Percentiles rank a stretch among this genome's conserved stretches.
These are phyloP conservation scores for Ephialtes manifestator DNA, from an alignment of 2,888 invertebrate genomes.

Conservation along the genomic window DNA sequence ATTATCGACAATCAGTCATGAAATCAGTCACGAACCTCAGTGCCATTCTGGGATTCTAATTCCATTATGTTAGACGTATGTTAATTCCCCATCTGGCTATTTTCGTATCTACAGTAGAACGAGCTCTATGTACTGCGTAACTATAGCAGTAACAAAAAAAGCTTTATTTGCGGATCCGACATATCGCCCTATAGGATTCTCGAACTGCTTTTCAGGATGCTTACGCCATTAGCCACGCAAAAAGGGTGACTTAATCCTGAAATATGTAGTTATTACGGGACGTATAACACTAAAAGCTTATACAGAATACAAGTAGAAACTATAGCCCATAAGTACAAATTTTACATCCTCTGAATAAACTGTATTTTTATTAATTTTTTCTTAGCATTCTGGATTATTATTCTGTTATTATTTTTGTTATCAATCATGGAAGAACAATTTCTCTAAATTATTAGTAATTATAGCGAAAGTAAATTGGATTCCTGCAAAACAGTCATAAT, in stretches of 20 bases:
- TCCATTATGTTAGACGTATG: slow-evolving; percentile 75
- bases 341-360: background rate
- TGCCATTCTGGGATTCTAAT: slow-evolving; percentile 56
- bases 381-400: too few relatives aligned
- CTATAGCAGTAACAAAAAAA: slow-evolving; percentile 59
- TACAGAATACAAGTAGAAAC: background rate
- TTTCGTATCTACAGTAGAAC: background rate
- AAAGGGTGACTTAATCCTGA: slow-evolving; percentile 78
- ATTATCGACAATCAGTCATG: slow-evolving; percentile 61
- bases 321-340: background rate
- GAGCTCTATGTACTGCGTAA: background rate
- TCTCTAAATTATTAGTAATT: too few relatives aligned
- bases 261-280: slow-evolving; percentile 71
- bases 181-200: slow-evolving; percentile 69
- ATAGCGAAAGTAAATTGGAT: background rate
- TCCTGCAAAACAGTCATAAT: background rate
- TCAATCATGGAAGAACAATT: too few relatives aligned
- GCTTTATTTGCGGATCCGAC: slow-evolving; percentile 69
- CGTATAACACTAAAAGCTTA: slow-evolving; percentile 55
- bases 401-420: too few relatives aligned
- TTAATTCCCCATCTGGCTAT: slow-evolving; percentile 80
- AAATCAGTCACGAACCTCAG: slow-evolving; percentile 53
- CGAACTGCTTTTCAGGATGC: slow-evolving; percentile 69
- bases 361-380: too few relatives aligned
- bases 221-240: slow-evolving; percentile 67